Conservation (phyloP, 92 coral and sea anemone species). For the Zoanthus gigantus region DNA sequence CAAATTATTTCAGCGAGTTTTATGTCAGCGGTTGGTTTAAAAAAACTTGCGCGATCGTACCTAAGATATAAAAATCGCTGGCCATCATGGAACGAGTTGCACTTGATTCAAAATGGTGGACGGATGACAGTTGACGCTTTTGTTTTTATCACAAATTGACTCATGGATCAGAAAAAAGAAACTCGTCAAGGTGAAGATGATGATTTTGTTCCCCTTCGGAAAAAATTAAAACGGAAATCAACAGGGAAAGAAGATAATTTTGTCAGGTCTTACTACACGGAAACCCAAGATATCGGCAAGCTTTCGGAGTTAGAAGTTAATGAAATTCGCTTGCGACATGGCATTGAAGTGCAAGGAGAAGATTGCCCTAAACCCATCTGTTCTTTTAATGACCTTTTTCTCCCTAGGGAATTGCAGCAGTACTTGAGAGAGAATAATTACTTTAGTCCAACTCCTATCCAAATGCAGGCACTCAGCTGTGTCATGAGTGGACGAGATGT, state of each 20-base stretch:
- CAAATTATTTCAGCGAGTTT: neutral
- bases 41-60: constrained; percentile 18
- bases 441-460: constrained; percentile 85
- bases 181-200: constrained; percentile 33
- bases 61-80: neutral
- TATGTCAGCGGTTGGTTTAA: constrained; percentile 13
- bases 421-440: constrained; percentile 73
- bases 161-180: constrained; percentile 33
- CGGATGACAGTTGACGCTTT: neutral
- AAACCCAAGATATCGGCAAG: constrained; percentile 64
- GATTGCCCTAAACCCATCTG: constrained; percentile 89
- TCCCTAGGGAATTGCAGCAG: constrained; percentile 69
- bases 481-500: constrained; percentile 97
- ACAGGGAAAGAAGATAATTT: constrained; percentile 84
- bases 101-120: constrained; percentile 30
- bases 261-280: constrained; percentile 81
- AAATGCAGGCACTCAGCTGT: constrained; percentile 97
- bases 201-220: constrained; percentile 80
- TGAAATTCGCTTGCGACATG: constrained; percentile 86
- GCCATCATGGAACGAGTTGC: neutral
- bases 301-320: constrained; percentile 86
- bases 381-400: constrained; percentile 77
- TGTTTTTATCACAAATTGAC: neutral
- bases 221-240: constrained; percentile 75
- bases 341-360: constrained; percentile 90